A percentile compares a stretch with the other conserved stretches of the same genome.
Conservation (phyloP, 92 coral and sea anemone species). For the Parazoanthus swiftii region DNA sequence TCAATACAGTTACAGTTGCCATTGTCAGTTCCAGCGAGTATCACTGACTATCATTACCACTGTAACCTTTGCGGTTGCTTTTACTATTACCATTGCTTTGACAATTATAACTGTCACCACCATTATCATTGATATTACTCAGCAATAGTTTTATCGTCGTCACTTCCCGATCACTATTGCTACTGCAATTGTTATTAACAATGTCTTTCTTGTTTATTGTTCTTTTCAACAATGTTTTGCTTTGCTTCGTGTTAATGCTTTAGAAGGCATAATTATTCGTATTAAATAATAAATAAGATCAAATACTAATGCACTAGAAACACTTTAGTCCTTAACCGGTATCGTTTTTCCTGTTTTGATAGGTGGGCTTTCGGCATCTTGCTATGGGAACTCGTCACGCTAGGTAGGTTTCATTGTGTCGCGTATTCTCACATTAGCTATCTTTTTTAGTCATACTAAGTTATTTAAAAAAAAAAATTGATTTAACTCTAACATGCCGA, state of each 20-base stretch:
- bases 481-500: neutral
- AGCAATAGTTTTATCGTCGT: neutral
- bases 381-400: slow-evolving; percentile 78
- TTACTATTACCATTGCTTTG: too few species aligned
- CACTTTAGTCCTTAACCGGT: neutral
- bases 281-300: neutral
- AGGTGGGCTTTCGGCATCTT: slow-evolving; percentile 79
- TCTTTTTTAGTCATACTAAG: neutral
- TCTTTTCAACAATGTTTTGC: neutral
- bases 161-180: neutral
- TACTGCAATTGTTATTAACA: neutral
- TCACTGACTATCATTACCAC: neutral
- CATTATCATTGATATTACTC: neutral
- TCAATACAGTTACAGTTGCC: neutral
- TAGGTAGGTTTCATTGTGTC: slow-evolving; percentile 48
- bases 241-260: neutral
- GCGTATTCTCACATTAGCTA: neutral
- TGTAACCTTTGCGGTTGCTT: too few species aligned
- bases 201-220: neutral
- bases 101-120: neutral
- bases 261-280: neutral
- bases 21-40: neutral
- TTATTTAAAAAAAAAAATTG: too few species aligned
- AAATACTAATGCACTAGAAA: neutral
- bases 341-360: neutral